These are phyloP conservation scores for Danaus melanippus DNA, from an alignment of 1,140 invertebrate species.

Conservation along the genomic window DNA sequence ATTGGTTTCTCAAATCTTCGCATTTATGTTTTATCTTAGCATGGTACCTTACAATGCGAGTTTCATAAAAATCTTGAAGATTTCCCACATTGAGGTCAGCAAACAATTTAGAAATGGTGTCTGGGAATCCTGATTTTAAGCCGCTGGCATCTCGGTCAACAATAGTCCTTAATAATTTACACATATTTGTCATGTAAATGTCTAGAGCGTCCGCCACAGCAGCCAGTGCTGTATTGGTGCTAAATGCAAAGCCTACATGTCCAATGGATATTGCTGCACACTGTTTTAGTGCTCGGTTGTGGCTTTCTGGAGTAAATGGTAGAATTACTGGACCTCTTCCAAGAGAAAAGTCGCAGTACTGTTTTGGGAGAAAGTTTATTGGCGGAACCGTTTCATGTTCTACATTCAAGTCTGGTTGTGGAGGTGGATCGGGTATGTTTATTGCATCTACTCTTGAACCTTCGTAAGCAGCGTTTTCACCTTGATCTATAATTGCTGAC, in stretches of 20 bases:
- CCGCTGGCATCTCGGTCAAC: slow-evolving; percentile 62
- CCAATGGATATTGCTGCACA: slow-evolving; percentile 65
- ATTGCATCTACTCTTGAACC: slow-evolving; percentile 41
- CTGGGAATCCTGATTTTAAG: slow-evolving; percentile 57
- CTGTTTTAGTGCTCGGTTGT: slow-evolving; percentile 55
- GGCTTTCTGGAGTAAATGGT: slow-evolving; percentile 59
- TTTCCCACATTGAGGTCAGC: slow-evolving; percentile 62
- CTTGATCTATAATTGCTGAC: slow-evolving; percentile 46
- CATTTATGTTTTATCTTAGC: slow-evolving; percentile 48
- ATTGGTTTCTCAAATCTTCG: slow-evolving; percentile 44
- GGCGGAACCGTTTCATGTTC: slow-evolving; percentile 47
- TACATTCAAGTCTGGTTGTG: slow-evolving; percentile 39
- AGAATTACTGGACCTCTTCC: slow-evolving; percentile 55
- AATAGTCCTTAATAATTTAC: slow-evolving; percentile 55
- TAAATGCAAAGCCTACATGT: slow-evolving; percentile 49
- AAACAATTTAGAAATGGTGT: slow-evolving; percentile 65
- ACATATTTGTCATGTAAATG: slow-evolving; percentile 61
- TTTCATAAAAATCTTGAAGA: slow-evolving; percentile 62
- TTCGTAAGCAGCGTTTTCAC: slow-evolving; percentile 51
- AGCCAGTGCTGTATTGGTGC: slow-evolving; percentile 56
- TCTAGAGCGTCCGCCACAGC: slow-evolving; percentile 61
- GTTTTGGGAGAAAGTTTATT: slow-evolving; percentile 55
- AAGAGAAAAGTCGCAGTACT: slow-evolving; percentile 62
- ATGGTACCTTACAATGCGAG: slow-evolving; percentile 54
- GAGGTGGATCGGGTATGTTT: slow-evolving; percentile 46